A percentile compares a stretch with the other conserved stretches of the same genome.
Conservation (phyloP, 2,797 vertebrate species). For the Sorex maritimensis region DNA sequence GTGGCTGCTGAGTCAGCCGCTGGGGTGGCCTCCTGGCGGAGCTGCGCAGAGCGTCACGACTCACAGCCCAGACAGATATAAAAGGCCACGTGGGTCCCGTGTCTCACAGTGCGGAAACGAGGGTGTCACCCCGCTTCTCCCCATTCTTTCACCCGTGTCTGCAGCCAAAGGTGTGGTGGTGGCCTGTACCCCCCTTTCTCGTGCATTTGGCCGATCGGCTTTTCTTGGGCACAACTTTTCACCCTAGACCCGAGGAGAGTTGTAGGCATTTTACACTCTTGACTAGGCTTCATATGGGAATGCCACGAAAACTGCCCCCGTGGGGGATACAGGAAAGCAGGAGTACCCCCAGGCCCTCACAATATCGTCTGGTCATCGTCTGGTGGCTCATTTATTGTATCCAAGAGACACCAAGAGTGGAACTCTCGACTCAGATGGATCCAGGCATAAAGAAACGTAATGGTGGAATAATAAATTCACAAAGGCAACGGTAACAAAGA, state of each 20-base stretch:
- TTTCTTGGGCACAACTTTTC: conserved; percentile 48
- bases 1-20: rapidly evolving
- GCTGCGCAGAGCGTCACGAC: not conserved
- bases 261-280: conserved; percentile 54
- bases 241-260: not conserved
- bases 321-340: not conserved
- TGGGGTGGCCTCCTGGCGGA: not conserved
- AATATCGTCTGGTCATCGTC: not conserved
- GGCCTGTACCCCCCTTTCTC: not conserved
- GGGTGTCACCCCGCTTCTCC: not conserved
- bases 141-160: not conserved
- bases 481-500: too few species aligned
- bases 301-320: not conserved
- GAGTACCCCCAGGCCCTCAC: not conserved
- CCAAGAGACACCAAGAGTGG: not conserved
- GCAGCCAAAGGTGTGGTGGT: not conserved
- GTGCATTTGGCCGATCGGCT: not conserved
- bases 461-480: too few species aligned
- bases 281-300: not conserved
- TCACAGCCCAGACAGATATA: not conserved
- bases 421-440: not conserved
- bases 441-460: too few species aligned
- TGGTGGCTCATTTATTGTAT: not conserved
- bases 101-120: not conserved
- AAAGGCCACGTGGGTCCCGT: not conserved